Evolutionary conservation across 1,140 invertebrate genomes (phyloP).

Genomic region (Epicauta chinensis): DNA sequence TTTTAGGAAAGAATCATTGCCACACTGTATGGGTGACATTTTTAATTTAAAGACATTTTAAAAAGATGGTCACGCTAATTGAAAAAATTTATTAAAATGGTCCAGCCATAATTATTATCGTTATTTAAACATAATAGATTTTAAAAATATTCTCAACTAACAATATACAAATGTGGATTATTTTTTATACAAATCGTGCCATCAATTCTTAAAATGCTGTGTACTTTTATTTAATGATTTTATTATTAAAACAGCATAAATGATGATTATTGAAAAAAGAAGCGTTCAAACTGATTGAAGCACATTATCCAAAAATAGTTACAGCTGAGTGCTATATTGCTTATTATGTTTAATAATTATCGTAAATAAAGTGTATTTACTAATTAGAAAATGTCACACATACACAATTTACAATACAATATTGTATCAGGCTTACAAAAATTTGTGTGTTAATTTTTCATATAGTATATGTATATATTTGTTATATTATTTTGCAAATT

Average conservation of each 20-base stretch:
- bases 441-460: slow-evolving; percentile 25
- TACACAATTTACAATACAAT: slow-evolving; percentile 37
- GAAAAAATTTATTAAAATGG: slow-evolving; percentile 10
- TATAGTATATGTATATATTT: not conserved
- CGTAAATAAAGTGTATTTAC: slow-evolving; percentile 5
- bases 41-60: slow-evolving; percentile 16
- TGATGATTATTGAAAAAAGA: not conserved
- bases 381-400: slow-evolving; percentile 40
- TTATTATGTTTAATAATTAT: no score
- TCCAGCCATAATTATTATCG: slow-evolving; percentile 22
- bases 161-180: slow-evolving; percentile 7
- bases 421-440: slow-evolving; percentile 41
- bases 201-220: slow-evolving; percentile 20
- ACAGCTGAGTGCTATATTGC: slow-evolving; percentile 24
- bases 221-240: not conserved
- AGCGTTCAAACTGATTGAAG: not conserved
- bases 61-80: slow-evolving; percentile 16
- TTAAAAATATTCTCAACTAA: slow-evolving; percentile 8
- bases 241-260: not conserved
- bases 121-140: not conserved
- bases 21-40: slow-evolving; percentile 37
- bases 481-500: slow-evolving; percentile 10
- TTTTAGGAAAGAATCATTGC: not conserved
- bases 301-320: slow-evolving; percentile 17
- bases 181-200: slow-evolving; percentile 19